Conservation (phyloP, 2,797 vertebrate species). For the Netta rufina region DNA sequence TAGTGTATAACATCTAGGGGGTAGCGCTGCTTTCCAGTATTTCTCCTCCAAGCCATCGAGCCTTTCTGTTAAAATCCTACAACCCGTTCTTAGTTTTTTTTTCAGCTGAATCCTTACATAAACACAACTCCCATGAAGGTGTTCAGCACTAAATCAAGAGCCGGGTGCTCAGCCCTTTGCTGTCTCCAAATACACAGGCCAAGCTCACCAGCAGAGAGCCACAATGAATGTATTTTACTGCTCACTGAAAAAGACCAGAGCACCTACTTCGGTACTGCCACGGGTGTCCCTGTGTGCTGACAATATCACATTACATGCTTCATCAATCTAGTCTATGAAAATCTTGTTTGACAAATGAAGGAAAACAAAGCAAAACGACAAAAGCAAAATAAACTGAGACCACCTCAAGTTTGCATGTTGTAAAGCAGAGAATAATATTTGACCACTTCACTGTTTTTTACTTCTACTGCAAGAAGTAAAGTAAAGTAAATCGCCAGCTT, state of each 20-base stretch:
- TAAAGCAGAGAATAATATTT: neutral
- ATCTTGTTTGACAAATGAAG: neutral
- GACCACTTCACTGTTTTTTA: neutral
- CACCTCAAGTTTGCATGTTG: neutral
- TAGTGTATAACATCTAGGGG: accelerated
- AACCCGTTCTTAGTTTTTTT: neutral
- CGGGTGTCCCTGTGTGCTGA: neutral
- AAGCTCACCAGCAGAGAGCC: neutral
- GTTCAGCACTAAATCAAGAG: neutral
- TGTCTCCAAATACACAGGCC: accelerated
- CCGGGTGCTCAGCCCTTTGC: neutral
- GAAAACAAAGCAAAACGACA: neutral
- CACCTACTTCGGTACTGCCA: neutral
- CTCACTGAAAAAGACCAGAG: neutral
- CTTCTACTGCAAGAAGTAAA: neutral
- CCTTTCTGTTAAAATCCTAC: neutral
- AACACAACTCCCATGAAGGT: neutral
- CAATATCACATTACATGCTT: accelerated
- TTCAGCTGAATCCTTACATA: neutral
- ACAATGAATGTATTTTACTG: accelerated
- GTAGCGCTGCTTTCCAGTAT: neutral
- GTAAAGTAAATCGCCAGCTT: neutral
- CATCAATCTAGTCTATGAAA: neutral
- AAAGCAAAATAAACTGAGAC: neutral
- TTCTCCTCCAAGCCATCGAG: neutral